Evolutionary conservation across 2,888 invertebrate species (phyloP).

Genomic region (Schrankia costaestrigalis): DNA sequence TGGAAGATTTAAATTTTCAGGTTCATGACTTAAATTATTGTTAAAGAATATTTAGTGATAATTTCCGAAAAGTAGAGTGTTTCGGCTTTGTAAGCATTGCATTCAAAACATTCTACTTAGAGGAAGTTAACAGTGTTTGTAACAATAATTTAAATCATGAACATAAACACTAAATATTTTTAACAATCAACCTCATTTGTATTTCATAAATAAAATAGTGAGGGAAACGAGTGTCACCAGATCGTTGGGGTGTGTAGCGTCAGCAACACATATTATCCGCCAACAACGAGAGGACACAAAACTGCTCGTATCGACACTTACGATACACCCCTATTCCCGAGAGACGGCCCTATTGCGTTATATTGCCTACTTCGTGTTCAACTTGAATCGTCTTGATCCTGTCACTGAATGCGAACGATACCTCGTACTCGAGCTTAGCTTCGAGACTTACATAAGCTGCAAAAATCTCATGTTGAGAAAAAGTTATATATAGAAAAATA

Average conservation of each 20-base stretch:
- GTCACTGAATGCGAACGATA: constrained; percentile 24
- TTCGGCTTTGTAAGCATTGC: too few species aligned
- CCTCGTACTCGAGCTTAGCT: constrained; percentile 12
- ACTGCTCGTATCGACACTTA: constrained; percentile 55
- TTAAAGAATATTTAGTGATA: too few species aligned
- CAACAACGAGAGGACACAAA: constrained; percentile 50
- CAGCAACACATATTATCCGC: constrained; percentile 46
- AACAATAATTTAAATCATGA: too few species aligned
- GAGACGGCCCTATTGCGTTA: constrained; percentile 46
- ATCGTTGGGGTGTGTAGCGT: constrained; percentile 21
- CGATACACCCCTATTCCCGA: constrained; percentile 53
- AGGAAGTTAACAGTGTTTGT: too few species aligned
- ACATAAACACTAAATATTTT: too few species aligned
- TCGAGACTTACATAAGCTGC: background rate
- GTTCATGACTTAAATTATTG: too few species aligned
- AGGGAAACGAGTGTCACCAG: constrained; percentile 21
- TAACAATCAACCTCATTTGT: too few species aligned
- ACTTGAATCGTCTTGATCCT: constrained; percentile 52
- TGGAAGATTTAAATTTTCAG: too few species aligned
- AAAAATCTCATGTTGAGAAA: too few species aligned
- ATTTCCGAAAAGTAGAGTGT: too few species aligned
- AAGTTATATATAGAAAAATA: too few species aligned
- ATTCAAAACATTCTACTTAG: too few species aligned
- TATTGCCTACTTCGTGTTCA: constrained; percentile 44
- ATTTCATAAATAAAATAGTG: background rate